Evolutionary conservation across 2,888 invertebrate species (phyloP).

Genomic region (Tetragonisca angustula): DNA sequence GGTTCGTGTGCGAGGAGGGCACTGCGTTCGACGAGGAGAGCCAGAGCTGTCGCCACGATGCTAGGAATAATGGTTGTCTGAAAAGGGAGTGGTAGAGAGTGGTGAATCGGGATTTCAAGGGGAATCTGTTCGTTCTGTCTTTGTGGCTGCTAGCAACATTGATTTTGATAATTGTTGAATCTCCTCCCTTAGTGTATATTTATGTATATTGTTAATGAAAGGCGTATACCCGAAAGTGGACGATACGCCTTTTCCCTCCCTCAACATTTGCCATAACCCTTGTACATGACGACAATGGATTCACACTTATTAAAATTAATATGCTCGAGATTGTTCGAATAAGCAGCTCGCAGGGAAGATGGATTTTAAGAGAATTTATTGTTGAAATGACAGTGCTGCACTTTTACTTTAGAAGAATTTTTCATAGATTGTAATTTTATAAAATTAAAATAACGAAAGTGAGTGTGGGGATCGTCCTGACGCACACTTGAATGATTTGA

Average conservation of each 20-base stretch:
- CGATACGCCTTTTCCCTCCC: constrained; percentile 45
- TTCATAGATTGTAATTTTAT: background rate
- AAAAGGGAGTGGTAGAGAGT: constrained; percentile 74
- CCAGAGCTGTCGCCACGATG: constrained; percentile 84
- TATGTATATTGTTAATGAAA: constrained; percentile 60
- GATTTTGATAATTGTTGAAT: constrained; percentile 83
- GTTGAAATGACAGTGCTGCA: background rate
- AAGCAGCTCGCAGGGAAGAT: constrained; percentile 27
- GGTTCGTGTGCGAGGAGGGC: constrained; percentile 86
- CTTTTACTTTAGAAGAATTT: background rate
- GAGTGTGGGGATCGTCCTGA: background rate
- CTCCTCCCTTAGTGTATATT: constrained; percentile 77
- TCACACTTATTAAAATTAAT: constrained; percentile 83
- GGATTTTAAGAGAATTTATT: background rate
- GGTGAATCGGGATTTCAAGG: background rate
- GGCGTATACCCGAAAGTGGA: constrained; percentile 39
- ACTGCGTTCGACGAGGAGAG: constrained; percentile 86
- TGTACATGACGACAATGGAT: constrained; percentile 75
- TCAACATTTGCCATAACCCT: constrained; percentile 80
- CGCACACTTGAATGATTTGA: background rate
- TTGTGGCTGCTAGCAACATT: constrained; percentile 63
- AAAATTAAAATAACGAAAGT: background rate
- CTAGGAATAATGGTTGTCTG: constrained; percentile 76
- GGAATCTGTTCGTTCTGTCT: background rate
- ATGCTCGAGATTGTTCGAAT: constrained; percentile 45